A percentile compares a stretch with the other conserved stretches of the same genome.
These are phyloP conservation scores for Nycticryphes semicollaris DNA, from an alignment of 2,113 vertebrate genomes.

Conservation along the genomic window DNA sequence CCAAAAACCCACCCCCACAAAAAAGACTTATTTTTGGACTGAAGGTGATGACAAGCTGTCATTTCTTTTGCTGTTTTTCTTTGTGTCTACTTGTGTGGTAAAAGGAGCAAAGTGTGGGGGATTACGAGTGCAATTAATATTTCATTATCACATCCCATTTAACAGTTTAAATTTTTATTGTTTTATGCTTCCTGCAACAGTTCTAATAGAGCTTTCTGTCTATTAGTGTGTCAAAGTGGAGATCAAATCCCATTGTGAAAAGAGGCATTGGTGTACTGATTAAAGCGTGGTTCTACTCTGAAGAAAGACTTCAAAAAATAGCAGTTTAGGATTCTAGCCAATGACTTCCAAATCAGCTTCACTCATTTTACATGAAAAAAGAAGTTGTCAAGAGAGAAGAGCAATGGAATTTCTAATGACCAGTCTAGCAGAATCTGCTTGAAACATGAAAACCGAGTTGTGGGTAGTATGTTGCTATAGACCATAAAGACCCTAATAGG, in stretches of 20 bases:
- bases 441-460: not conserved
- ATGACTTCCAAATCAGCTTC: not conserved
- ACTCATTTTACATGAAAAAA: not conserved
- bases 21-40: not conserved
- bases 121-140: constrained; percentile 10
- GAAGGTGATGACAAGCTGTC: not conserved
- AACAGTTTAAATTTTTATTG: not conserved
- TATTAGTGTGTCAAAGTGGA: not conserved
- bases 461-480: not conserved
- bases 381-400: not conserved
- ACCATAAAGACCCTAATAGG: not conserved
- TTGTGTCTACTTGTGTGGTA: not conserved
- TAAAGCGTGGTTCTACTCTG: not conserved
- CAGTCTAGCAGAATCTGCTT: not conserved
- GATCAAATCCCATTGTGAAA: not conserved
- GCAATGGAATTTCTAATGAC: not conserved
- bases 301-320: not conserved
- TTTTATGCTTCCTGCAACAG: not conserved
- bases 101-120: not conserved
- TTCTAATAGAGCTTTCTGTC: not conserved
- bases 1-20: not conserved
- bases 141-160: not conserved
- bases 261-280: not conserved
- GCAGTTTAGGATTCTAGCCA: not conserved
- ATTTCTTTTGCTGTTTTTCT: not conserved